Percentiles rank a stretch among this genome's conserved stretches.
Conservation (phyloP, 2,888 invertebrate genomes). For the Lepidonotus clava region DNA sequence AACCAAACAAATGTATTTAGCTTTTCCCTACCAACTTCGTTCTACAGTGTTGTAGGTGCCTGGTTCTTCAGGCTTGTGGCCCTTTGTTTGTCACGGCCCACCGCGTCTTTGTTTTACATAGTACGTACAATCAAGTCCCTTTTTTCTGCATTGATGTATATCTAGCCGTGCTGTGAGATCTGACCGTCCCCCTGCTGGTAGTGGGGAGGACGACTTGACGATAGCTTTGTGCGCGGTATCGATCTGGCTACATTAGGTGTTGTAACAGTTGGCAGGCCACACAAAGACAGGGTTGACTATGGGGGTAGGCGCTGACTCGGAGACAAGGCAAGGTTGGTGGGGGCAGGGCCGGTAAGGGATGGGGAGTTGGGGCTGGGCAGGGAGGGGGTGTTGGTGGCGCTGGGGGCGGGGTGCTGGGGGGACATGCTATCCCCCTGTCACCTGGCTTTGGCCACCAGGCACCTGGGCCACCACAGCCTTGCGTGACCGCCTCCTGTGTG, state of each 20-base stretch:
- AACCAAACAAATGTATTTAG: no score
- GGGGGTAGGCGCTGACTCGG: neutral
- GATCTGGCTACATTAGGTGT: constrained; percentile 14
- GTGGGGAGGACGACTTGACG: neutral
- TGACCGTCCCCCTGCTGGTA: neutral
- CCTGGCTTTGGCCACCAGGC: constrained; percentile 21
- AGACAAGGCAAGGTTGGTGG: no score
- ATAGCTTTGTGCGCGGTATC: neutral
- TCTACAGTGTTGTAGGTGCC: no score
- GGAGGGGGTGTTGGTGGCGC: neutral
- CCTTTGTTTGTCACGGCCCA: no score
- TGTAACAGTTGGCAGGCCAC: constrained; percentile 34
- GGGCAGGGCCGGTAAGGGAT: neutral
- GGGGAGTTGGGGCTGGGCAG: neutral
- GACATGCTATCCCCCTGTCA: constrained; percentile 17
- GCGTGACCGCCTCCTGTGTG: constrained; percentile 22
- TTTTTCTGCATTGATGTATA: neutral
- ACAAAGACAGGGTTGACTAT: neutral
- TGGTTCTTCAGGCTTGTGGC: no score
- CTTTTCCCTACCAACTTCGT: no score
- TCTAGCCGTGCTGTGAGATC: neutral
- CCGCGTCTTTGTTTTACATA: no score
- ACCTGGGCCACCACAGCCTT: neutral
- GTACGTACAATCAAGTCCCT: neutral
- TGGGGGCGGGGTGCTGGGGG: neutral